Evolutionary conservation across 1,140 invertebrate genomes (phyloP).

Genomic region (Hormaphis cornu): DNA sequence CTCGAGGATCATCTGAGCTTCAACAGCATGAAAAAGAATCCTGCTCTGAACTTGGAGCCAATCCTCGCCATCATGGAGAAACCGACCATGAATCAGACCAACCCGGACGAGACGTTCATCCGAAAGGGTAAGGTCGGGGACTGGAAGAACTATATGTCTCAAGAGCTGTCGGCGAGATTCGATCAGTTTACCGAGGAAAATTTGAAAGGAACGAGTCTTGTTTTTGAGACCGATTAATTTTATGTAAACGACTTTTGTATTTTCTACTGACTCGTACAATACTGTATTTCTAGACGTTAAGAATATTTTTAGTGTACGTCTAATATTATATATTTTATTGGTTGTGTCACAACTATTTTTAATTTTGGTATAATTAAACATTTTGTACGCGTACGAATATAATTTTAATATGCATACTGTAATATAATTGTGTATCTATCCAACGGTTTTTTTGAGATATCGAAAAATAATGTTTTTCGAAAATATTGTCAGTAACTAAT

Average conservation of each 20-base stretch:
- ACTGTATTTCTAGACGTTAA: too few relatives aligned
- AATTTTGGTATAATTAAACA: too few relatives aligned
- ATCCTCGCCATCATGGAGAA: slow-evolving; percentile 49
- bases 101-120: slow-evolving; percentile 56
- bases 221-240: slow-evolving; percentile 44
- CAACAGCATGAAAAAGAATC: slow-evolving; percentile 58
- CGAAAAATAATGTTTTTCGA: too few relatives aligned
- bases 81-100: slow-evolving; percentile 42
- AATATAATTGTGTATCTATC: too few relatives aligned
- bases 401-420: too few relatives aligned
- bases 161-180: slow-evolving; percentile 56
- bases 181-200: slow-evolving; percentile 63
- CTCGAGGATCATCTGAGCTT: slow-evolving; percentile 53
- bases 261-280: too few relatives aligned
- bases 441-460: too few relatives aligned
- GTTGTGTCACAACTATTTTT: too few relatives aligned
- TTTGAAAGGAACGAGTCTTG: slow-evolving; percentile 53
- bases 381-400: too few relatives aligned
- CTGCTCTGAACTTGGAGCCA: slow-evolving; percentile 52
- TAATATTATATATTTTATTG: too few relatives aligned
- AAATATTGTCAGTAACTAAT: too few relatives aligned
- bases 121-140: slow-evolving; percentile 68
- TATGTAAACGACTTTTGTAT: not conserved
- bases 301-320: too few relatives aligned
- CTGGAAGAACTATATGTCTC: slow-evolving; percentile 71